Evolutionary conservation across 2,797 vertebrate species (phyloP), one percentile per base, ranked within the genome.

Genomic region (Momotus momota): DNA sequence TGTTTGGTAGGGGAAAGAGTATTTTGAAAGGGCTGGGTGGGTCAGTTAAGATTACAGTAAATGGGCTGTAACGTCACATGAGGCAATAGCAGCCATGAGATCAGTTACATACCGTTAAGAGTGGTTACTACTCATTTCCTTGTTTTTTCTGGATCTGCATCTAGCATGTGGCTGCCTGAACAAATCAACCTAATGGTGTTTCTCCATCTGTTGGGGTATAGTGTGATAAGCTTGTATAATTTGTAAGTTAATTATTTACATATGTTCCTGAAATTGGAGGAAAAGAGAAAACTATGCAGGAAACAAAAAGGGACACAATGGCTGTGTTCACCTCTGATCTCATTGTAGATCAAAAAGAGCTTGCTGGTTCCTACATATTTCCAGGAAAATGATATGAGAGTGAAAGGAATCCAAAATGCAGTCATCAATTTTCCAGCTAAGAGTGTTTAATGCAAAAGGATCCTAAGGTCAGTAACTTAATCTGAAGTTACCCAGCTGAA

Each of bases 231-330:
- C 86, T 77, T 90, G 83, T 85, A 86, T 93, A 95, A 97, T 95
- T 96, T 96, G 90, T 95, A 95, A 94, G 93, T 93, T 96, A 97
- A 96, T 96, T 96, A 96, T 97, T 96, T 96, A 96, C 96, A 93
- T 96, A 95, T 96, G 96, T 92, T 95, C 90, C 67, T 88, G 64
- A 93, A 96, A 96, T 82, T 46, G 52, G 38, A 94, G 43, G 22
- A 73, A 84, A 94, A 96, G 58, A 88, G 61, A 93, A 91, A 92
- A 77, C 51, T 13, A 10, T 62, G 14, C 74, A 93, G 43, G 17
- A 70, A 95, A 79, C 1, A 0, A 90, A n/a, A 40, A 66, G 71
- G 20, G 35, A 52, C 0, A 0, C 5, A 3, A 35, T 25, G 21
- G 41, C 33, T 54, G 10, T 0, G 0, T 40, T 72, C 58, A 52